Conservation (phyloP, 2,888 invertebrate genomes). For the Drosophila subquinaria region DNA sequence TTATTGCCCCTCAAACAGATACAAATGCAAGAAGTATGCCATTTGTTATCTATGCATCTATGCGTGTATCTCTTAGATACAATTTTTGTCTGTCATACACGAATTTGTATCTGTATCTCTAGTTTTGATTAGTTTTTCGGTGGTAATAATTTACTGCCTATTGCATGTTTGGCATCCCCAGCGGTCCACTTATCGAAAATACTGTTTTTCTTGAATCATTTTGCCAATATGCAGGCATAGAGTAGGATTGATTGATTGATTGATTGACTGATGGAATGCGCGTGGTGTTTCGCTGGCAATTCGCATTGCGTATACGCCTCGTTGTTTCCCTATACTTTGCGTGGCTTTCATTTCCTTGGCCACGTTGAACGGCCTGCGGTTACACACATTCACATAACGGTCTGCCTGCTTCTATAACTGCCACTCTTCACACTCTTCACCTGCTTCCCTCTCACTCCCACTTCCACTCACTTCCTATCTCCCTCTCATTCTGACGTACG, state of each 20-base stretch:
- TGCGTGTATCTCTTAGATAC: constrained; percentile 36
- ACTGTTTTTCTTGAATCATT: constrained; percentile 66
- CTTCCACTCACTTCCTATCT: background rate
- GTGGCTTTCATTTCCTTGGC: constrained; percentile 62
- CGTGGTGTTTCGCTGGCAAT: constrained; percentile 21
- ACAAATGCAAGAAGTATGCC: constrained; percentile 30
- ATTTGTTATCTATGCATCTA: constrained; percentile 65
- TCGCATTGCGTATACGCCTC: constrained; percentile 42
- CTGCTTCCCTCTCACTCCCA: constrained; percentile 8
- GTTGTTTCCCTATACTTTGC: constrained; percentile 23
- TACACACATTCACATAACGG: constrained; percentile 29
- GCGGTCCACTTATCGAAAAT: constrained; percentile 69
- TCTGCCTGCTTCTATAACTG: constrained; percentile 29
- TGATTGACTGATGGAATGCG: constrained; percentile 40
- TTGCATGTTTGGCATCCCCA: constrained; percentile 41
- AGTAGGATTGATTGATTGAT: constrained; percentile 25
- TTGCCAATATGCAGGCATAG: constrained; percentile 54
- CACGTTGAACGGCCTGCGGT: constrained; percentile 62
- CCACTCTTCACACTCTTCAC: constrained; percentile 19
- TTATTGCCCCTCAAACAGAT: constrained; percentile 40
- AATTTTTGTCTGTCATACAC: constrained; percentile 29
- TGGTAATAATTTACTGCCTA: constrained; percentile 53
- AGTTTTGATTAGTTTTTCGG: constrained; percentile 39
- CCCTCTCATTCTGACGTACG: background rate
- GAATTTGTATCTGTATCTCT: constrained; percentile 10